Conservation (phyloP, 2,888 invertebrate genomes). For the Dysmachus trigonus region DNA sequence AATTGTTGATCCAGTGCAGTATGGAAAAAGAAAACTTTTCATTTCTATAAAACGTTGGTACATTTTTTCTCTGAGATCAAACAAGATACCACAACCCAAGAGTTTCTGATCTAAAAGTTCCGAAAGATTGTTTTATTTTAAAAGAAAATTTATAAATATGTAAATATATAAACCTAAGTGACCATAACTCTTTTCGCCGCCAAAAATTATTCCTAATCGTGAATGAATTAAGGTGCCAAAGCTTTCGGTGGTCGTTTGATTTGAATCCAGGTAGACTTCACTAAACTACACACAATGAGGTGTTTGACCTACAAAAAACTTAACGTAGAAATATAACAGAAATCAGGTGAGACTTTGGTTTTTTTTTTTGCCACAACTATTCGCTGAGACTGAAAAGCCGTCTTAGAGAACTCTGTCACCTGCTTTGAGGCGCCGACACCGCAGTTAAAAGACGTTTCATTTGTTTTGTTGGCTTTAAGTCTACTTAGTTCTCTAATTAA, state of each 20-base stretch:
- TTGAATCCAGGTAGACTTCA: neutral
- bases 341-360: neutral
- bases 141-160: neutral
- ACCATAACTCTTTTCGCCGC: neutral
- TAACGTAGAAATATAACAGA: neutral
- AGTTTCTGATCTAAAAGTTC: too few relatives aligned
- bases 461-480: neutral
- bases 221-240: neutral
- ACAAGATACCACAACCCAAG: too few relatives aligned
- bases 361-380: neutral
- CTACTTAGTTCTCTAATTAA: neutral
- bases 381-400: neutral
- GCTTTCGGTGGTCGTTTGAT: neutral
- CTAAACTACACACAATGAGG: neutral
- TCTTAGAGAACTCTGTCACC: neutral
- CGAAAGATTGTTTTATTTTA: neutral
- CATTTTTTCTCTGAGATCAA: too few relatives aligned
- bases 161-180: neutral
- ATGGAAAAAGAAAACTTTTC: too few relatives aligned
- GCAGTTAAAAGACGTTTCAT: neutral
- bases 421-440: neutral
- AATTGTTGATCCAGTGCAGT: too few relatives aligned
- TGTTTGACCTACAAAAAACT: conserved; percentile 9
- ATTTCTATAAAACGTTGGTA: too few relatives aligned
- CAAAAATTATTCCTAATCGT: neutral